phyloP scores from a whole-genome alignment of 2,113 vertebrate species.

The Parotia lawesii region DNA sequence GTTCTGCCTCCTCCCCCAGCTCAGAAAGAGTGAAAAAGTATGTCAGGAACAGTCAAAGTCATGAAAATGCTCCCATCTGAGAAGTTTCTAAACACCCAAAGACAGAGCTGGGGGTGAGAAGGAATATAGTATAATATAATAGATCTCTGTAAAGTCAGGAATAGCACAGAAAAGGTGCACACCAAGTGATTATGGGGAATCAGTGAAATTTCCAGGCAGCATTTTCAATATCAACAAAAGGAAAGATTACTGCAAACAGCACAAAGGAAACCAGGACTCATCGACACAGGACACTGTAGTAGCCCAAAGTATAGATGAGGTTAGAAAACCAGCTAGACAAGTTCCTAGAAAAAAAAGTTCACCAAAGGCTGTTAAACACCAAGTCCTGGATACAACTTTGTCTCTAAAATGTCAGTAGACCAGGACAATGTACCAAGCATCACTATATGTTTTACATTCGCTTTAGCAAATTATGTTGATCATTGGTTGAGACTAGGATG shows the following conservation, averaged over 20 bases:
- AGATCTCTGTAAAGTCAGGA: background rate
- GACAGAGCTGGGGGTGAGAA: background rate
- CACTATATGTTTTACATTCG: fast-evolving
- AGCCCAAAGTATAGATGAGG: background rate
- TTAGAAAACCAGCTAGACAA: background rate
- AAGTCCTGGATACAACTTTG: background rate
- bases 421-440: background rate
- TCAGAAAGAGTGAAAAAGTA: background rate
- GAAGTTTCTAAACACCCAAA: background rate
- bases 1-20: background rate
- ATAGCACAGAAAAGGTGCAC: background rate
- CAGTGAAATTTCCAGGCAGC: background rate
- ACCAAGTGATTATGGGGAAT: background rate
- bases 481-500: background rate
- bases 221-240: background rate
- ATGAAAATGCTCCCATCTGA: background rate
- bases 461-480: background rate
- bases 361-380: background rate
- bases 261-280: background rate
- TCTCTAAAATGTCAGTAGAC: background rate
- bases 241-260: background rate
- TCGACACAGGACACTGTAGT: background rate
- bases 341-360: background rate
- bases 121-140: background rate
- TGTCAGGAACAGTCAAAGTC: background rate